Evolutionary conservation across 2,888 invertebrate genomes (phyloP), one percentile per base, ranked within the genome.

Genomic region (Caenorhabditis wallacei): DNA sequence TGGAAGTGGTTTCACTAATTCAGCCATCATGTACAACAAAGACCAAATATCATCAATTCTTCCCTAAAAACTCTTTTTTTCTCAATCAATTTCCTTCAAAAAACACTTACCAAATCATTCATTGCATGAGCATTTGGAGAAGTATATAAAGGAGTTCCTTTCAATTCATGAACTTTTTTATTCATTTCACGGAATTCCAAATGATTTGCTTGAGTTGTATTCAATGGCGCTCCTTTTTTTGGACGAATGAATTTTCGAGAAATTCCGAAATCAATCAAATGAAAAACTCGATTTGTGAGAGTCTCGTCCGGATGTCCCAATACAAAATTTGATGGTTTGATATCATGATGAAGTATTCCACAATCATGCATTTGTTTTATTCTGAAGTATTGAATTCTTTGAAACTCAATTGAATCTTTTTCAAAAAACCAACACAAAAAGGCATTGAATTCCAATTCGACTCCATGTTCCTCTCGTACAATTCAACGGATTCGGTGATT

Each of bases 371-470:
- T 59, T 24, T 56, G 18, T 53, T 76, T 76, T n/a, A 76, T 4
- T 0, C 75, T 76, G 57, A 5, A 74, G 3, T 2, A 56, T 46
- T 43, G 43, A 69, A 46, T n/a, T n/a, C n/a, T n/a, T n/a, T n/a
- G 13, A 53, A 51, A 11, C 8, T 8, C 30, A 0, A 66, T 18
- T 48, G 20, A 64, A 30, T 11, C 18, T 3, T 48, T 48, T 48
- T 18, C 18, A 13, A 18, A 3, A 30, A 56, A 74, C 75, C 57
- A 0, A 76, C 75, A 59, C 68, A 53, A 51, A 68, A 10, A 76
- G 51, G n/a, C 75, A 76, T 40, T 76, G 75, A 40, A 76, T 76
- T 5, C 75, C 75, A 26, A 76, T 18, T 5, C 75, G 57, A 22
- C 48, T 37, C 75, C 75, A 76, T 24, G 75, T 76, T 48, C 59